Base-by-base conservation (phyloP, 2,797 vertebrate genomes). In the Bradypodion pumilum region DNA sequence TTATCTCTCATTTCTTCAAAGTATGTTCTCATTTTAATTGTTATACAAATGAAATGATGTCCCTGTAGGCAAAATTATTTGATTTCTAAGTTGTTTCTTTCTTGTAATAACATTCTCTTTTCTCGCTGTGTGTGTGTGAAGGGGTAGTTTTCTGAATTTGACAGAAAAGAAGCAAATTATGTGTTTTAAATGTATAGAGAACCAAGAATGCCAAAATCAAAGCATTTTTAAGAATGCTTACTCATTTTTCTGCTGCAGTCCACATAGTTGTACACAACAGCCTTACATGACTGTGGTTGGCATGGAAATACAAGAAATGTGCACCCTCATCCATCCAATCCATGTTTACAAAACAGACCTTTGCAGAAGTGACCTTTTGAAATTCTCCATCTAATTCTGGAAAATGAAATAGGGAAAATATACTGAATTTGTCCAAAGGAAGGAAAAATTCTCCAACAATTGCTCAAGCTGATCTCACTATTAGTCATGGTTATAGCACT, bases 11-110 rank as follows among this genome's bases (percentile, higher is more conserved):
- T 77, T 81, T 86, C 63, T 70, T 75, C 44, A 82, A 86, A 78
- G 25, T 60, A 1, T 78, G 84, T 78, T 86, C 74, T 52, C 74
- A 69, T 49, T 59, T n/a, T 76, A n/a, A 46, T 87, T 87, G 6
- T 83, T 70, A 80, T 32, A 3, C 4, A 87, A 88, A 3, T 83
- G 44, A 83, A 21, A 2, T 32, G 80, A 83, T 27, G 77, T 5
- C 12, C 60, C 69, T 62, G n/a, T 83, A 82, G 69, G 85, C 7
- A 81, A n/a, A 0, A 16, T 4, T 9, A 2, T 86, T 88, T 83
- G 42, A 82, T 92, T 90, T 91, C 56, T 83, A 86, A 56, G 62
- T 52, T 77, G 0, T 81, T 65, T 63, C 62, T 76, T 32, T 85
- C 82, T 56, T 70, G 8, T 86, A 82, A 73, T 60, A 81, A 66